A percentile compares a stretch with the other conserved stretches of the same genome.
phyloP scores from a whole-genome alignment of 2,797 vertebrate species.

The Sebastes itinus region DNA sequence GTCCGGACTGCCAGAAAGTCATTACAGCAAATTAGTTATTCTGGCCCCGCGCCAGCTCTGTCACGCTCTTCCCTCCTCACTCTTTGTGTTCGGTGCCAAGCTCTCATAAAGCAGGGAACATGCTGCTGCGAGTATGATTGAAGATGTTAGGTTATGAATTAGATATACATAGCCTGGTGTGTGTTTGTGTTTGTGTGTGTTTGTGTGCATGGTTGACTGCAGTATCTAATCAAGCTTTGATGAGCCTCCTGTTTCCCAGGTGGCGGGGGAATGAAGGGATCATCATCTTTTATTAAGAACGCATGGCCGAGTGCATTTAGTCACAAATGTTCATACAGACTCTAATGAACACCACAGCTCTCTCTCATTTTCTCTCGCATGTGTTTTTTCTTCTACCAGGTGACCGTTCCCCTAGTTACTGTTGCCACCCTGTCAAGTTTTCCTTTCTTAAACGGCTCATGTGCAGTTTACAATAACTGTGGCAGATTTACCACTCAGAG shows the following conservation, averaged over 20 bases:
- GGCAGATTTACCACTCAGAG: not conserved
- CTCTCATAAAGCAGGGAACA: constrained; percentile 53
- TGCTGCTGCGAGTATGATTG: constrained; percentile 53
- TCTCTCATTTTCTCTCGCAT: not conserved
- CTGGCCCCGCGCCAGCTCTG: constrained; percentile 63
- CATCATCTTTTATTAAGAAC: constrained; percentile 70
- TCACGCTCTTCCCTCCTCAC: constrained; percentile 37
- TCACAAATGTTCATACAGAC: constrained; percentile 42
- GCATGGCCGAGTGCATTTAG: constrained; percentile 48
- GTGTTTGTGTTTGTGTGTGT: constrained; percentile 48
- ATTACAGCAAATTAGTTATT: constrained; percentile 80
- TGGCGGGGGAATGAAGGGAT: constrained; percentile 59
- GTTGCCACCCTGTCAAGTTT: not conserved
- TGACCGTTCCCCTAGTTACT: not conserved
- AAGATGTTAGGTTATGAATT: constrained; percentile 68
- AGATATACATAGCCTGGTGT: constrained; percentile 39
- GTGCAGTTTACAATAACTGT: not conserved
- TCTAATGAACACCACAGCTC: constrained; percentile 24
- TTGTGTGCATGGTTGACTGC: constrained; percentile 48
- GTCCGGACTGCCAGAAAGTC: constrained; percentile 74
- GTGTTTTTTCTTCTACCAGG: not conserved
- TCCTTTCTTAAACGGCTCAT: not conserved
- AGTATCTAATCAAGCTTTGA: constrained; percentile 75
- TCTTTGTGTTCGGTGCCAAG: constrained; percentile 51
- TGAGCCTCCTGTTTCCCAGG: constrained; percentile 73